These are phyloP conservation scores for Aradophagus sp. DNA, from an alignment of 1,140 invertebrate species.

Conservation along the genomic window DNA sequence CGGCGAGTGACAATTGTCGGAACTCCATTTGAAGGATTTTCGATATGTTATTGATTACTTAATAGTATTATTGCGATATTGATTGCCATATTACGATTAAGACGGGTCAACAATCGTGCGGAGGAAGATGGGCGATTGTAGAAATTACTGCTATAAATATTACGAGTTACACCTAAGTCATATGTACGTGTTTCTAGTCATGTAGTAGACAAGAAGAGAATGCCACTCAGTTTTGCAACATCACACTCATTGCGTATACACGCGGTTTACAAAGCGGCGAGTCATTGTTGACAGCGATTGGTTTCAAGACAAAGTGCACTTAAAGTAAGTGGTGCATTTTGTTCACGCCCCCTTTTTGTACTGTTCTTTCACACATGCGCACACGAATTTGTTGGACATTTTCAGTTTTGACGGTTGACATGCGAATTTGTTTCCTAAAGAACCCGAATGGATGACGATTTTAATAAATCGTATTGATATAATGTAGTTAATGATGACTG, in stretches of 20 bases:
- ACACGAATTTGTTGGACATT: constrained; percentile 18
- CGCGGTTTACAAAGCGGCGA: constrained; percentile 23
- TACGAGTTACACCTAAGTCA: constrained; percentile 63
- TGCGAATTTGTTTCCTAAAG: constrained; percentile 24
- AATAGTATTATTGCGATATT: constrained; percentile 43
- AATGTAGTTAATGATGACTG: constrained; percentile 17
- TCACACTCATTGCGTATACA: constrained; percentile 36
- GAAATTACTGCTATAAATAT: constrained; percentile 63
- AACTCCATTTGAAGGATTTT: too few relatives aligned
- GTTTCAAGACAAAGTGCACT: constrained; percentile 5
- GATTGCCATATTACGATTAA: constrained; percentile 64
- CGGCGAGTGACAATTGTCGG: too few relatives aligned
- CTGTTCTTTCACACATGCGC: constrained; percentile 23
- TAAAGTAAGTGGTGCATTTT: constrained; percentile 11
- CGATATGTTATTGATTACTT: constrained; percentile 28
- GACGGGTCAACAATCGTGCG: constrained; percentile 51
- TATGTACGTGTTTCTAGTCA: constrained; percentile 70
- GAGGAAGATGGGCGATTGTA: constrained; percentile 51
- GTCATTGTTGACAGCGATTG: constrained; percentile 3
- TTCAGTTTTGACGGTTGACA: constrained; percentile 12
- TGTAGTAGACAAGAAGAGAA: constrained; percentile 57
- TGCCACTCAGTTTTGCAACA: constrained; percentile 42
- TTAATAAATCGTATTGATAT: too few relatives aligned
- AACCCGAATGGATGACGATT: constrained; percentile 11
- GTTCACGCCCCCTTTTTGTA: constrained; percentile 25